Conservation (phyloP, 2,888 invertebrate genomes). For the Scaptomyza parva region DNA sequence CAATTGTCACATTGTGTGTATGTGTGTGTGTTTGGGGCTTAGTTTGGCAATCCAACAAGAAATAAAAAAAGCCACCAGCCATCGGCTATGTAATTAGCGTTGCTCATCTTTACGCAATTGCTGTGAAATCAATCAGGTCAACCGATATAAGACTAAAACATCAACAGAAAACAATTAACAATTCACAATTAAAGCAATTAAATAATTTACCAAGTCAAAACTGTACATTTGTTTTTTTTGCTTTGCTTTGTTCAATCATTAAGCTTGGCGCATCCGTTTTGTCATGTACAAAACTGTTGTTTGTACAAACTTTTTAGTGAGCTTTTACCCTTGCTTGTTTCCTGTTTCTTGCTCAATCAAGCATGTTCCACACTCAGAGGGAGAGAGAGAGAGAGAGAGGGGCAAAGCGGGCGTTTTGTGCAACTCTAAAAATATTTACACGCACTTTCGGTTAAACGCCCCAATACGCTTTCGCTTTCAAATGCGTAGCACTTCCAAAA, state of each 20-base stretch:
- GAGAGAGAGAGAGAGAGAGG: too few relatives aligned
- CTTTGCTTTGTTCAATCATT: slow-evolving; percentile 45
- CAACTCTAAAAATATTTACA: slow-evolving; percentile 33
- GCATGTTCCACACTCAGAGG: slow-evolving; percentile 18
- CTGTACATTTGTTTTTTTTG: slow-evolving; percentile 36
- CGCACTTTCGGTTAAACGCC: slow-evolving; percentile 46
- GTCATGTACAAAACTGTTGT: too few relatives aligned
- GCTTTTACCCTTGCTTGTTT: slow-evolving; percentile 7
- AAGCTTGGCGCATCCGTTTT: slow-evolving; percentile 61
- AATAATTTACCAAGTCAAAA: slow-evolving; percentile 40
- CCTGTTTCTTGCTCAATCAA: slow-evolving; percentile 43
- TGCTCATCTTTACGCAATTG: slow-evolving; percentile 57
- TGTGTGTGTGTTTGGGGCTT: slow-evolving; percentile 56
- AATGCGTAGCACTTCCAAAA: slow-evolving; percentile 25
- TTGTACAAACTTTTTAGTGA: slow-evolving; percentile 26
- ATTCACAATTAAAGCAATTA: slow-evolving; percentile 20
- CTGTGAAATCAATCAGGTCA: slow-evolving; percentile 46
- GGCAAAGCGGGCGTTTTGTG: neutral
- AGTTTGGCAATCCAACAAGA: slow-evolving; percentile 27
- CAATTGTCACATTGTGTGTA: slow-evolving; percentile 74
- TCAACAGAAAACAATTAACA: neutral
- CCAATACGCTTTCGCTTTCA: slow-evolving; percentile 75
- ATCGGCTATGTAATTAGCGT: slow-evolving; percentile 55
- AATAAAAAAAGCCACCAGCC: neutral
- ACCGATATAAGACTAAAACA: slow-evolving; percentile 10